Evolutionary conservation across 1,140 invertebrate genomes (phyloP).

Genomic region (Lerema accius): DNA sequence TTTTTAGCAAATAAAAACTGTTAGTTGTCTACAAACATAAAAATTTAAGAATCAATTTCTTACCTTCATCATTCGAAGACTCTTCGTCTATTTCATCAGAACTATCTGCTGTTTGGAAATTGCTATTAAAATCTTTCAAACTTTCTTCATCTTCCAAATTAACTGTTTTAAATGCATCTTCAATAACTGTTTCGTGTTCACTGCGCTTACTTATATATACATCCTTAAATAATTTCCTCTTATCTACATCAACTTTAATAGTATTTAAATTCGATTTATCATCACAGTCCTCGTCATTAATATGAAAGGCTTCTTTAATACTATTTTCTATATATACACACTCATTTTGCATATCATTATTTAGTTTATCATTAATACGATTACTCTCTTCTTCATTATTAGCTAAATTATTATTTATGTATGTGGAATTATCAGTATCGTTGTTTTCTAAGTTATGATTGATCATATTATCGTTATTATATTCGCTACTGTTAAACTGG

Average conservation of each 20-base stretch:
- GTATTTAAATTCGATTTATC: constrained; percentile 27
- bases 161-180: constrained; percentile 24
- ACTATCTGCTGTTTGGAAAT: constrained; percentile 13
- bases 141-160: constrained; percentile 20
- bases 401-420: constrained; percentile 15
- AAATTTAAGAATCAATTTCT: no score
- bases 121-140: constrained; percentile 2
- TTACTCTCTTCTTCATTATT: neutral
- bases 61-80: constrained; percentile 38
- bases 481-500: constrained; percentile 32
- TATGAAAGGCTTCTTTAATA: constrained; percentile 24
- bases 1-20: no score
- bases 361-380: constrained; percentile 1
- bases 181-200: neutral
- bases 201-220: constrained; percentile 3
- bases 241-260: constrained; percentile 17
- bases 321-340: constrained; percentile 27
- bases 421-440: constrained; percentile 21
- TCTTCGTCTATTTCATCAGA: constrained; percentile 8
- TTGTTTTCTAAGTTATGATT: constrained; percentile 37
- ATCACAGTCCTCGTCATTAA: constrained; percentile 30
- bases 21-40: no score
- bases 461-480: constrained; percentile 35
- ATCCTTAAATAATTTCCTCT: constrained; percentile 7
- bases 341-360: constrained; percentile 15